A percentile compares a stretch with the other conserved stretches of the same genome.
These are phyloP conservation scores for Poliocrania exsul DNA, from an alignment of 2,797 vertebrate species.

Conservation along the genomic window DNA sequence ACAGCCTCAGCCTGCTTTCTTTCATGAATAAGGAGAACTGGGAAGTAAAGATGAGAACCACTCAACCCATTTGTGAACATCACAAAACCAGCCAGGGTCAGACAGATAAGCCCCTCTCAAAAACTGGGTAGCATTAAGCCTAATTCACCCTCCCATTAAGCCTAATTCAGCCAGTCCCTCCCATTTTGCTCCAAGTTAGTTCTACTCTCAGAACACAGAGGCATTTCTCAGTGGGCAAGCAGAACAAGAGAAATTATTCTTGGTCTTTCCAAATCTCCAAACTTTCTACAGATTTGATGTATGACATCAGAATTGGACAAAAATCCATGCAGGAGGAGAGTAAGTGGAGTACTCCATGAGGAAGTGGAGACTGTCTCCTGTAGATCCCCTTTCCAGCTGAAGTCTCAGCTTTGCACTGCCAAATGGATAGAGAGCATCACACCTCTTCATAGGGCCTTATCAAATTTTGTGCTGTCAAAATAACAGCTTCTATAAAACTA, in stretches of 20 bases:
- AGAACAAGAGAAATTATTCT: neutral
- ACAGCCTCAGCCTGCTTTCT: neutral
- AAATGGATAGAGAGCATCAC: neutral
- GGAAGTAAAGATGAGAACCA: neutral
- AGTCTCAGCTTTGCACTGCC: neutral
- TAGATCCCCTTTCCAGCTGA: neutral
- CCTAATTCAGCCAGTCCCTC: neutral
- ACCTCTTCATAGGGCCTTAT: neutral
- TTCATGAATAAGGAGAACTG: neutral
- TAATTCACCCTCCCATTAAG: neutral
- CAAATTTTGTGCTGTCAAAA: constrained; percentile 45
- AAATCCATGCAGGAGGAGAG: neutral
- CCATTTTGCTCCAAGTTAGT: neutral
- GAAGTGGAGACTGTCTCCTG: neutral
- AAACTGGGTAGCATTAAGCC: neutral
- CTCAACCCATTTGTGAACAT: neutral
- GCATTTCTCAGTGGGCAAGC: neutral
- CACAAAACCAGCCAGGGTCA: neutral
- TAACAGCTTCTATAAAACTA: constrained; percentile 46
- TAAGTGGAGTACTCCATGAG: neutral
- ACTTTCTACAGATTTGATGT: neutral
- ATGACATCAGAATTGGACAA: neutral
- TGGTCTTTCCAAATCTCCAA: neutral
- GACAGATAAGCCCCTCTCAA: neutral
- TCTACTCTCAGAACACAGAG: neutral